Base-by-base conservation (phyloP, 1,140 invertebrate species). In the Ptiloglossa arizonensis region DNA sequence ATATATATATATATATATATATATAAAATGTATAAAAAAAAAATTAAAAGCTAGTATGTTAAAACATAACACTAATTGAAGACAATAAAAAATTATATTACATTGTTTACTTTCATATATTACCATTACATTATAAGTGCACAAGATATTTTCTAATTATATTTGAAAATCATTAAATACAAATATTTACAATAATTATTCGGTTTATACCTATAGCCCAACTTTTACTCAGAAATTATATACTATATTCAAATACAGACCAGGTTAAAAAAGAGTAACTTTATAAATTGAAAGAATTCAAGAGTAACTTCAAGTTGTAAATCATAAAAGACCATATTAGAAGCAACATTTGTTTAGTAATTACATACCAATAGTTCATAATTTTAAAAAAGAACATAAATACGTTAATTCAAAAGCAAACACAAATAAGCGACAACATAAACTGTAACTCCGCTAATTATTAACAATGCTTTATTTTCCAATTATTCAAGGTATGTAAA, bases 401-500 rank as follows among this genome's bases (percentile, higher is more conserved):
- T 29, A 22, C 2, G 17, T 29, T 48, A 48, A 13, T 64, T 19
- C 5, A n/a, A 48, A 44, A 77, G 27, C 8, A 59, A 63, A 56
- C n/a, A 56, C 56, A 38, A 50, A 56, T 17, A 71, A 62, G 38
- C 56, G 64, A 56, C 17, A 78, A 56, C 59, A 78, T 19, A 22
- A 64, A 64, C 54, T 50, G 6, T 27, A 69, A 35, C 38, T 59
- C n/a, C 32, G 27, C n/a, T 60, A 46, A 48, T 50, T 69, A 60
- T 24, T 50, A 69, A 48, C 32, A 59, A 68, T 46, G 22, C 24
- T 69, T 69, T 69, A 69, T 76, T 76, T 75, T 69, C 6, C n/a
- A 59, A 69, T 69, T 69, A 38, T 35, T 76, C 8, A 52, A 70
- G 35, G 22, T 46, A 63, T 68, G 29, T 62, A 41, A 57, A 50